These are phyloP conservation scores for Tenthredo mesomela DNA, from an alignment of 2,888 invertebrate species.

Conservation along the genomic window DNA sequence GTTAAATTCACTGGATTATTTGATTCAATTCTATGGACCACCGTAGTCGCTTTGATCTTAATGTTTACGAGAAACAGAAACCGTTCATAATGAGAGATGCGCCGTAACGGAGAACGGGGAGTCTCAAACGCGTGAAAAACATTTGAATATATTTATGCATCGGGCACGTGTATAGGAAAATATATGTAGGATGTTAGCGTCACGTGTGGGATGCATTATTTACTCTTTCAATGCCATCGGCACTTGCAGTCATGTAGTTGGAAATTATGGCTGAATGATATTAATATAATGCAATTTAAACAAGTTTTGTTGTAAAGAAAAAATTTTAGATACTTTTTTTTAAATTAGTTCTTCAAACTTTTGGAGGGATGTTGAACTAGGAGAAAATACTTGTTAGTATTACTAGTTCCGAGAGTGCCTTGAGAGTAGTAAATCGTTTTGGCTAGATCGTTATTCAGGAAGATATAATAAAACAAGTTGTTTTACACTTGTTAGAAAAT, in stretches of 20 bases:
- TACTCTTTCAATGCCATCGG: constrained; percentile 46
- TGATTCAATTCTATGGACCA: constrained; percentile 46
- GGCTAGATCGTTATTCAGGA: not conserved
- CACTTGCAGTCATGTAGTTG: constrained; percentile 18
- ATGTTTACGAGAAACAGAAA: constrained; percentile 42
- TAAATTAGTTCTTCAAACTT: not conserved
- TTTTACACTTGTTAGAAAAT: constrained; percentile 32
- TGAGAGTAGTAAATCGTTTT: constrained; percentile 8
- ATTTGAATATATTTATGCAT: constrained; percentile 46
- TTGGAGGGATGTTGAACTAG: not conserved
- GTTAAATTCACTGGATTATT: not conserved
- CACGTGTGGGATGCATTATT: constrained; percentile 45
- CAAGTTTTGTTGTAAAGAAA: not conserved
- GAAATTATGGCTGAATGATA: constrained; percentile 1
- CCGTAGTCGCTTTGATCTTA: constrained; percentile 48
- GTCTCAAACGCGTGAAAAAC: constrained; percentile 14
- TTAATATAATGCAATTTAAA: constrained; percentile 23
- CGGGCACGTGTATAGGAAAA: not conserved
- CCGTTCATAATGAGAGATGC: constrained; percentile 31
- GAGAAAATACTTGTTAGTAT: not conserved
- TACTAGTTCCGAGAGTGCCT: not conserved
- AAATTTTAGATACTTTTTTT: not conserved
- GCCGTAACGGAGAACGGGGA: not conserved
- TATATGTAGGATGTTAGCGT: constrained; percentile 35
- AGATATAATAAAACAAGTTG: constrained; percentile 35